Evolutionary conservation across 2,888 invertebrate genomes (phyloP), one percentile per base, ranked within the genome.

Genomic region (Agriopis leucophaearia): DNA sequence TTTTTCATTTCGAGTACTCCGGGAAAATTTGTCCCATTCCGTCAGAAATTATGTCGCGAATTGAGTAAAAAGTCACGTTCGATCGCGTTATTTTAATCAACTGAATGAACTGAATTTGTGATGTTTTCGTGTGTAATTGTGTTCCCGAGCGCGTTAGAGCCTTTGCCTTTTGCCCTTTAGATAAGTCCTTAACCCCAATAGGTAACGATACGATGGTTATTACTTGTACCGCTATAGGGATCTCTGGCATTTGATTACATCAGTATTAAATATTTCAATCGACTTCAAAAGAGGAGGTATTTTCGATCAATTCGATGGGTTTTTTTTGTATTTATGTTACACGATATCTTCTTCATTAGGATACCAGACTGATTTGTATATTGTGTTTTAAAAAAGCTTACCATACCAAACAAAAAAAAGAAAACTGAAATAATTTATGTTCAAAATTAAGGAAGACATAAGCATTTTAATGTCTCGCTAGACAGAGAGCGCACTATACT

Each of bases 51-150:
- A 59, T 27, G 4, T 47, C 9, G 15, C 7, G 50, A 40, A 51
- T 59, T 50, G 50, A 50, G 50, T 59, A 50, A 42, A 59, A 58
- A 59, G 59, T 50, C 59, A 59, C 59, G 59, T 59, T 59, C 59
- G 10, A 50, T 40, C 13, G 59, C 27, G 50, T 50, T 50, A 59
- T 50, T 51, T 59, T 42, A 50, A 59, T 59, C 59, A 59, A 48
- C 36, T 16, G 18, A 50, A 59, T 59, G 50, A 59, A 48, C 36
- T 16, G 18, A 59, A 50, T 50, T 59, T 27, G 50, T n/a, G 18
- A 47, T 57, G 57, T 44, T 45, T 47, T 45, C 9, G 27, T 27
- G 9, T 45, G 35, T 57, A 55, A 55, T 55, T 55, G 42, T 59
- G 15, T 59, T 38, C 13, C 58, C 0, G 45, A 38, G 48, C 58